Evolutionary conservation across 2,797 vertebrate species (phyloP).

Genomic region (Gorsachius magnificus): DNA sequence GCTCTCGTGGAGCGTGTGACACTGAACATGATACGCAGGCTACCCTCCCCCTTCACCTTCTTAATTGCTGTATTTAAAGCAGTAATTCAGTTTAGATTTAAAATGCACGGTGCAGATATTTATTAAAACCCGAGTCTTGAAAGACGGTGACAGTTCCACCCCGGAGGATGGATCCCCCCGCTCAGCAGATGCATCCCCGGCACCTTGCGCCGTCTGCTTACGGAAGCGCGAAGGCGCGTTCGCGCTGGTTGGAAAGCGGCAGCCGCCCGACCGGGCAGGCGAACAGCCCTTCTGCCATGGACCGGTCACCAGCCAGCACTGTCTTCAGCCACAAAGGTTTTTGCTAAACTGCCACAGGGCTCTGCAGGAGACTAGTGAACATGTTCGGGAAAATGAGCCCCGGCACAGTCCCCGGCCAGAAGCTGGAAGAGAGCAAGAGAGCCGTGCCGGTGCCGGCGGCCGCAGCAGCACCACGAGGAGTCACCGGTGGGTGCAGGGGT

Average conservation of each 20-base stretch:
- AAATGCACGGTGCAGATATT: neutral
- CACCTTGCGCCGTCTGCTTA: neutral
- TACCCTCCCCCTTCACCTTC: neutral
- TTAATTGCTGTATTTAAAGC: neutral
- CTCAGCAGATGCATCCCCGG: neutral
- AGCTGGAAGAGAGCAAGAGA: neutral
- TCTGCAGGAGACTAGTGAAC: neutral
- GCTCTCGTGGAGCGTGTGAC: neutral
- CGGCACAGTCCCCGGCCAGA: neutral
- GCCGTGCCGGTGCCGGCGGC: rapidly evolving
- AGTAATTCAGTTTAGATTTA: neutral
- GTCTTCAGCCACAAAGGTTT: neutral
- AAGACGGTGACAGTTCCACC: neutral
- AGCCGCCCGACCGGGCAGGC: neutral
- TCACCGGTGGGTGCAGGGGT: neutral
- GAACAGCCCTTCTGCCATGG: neutral
- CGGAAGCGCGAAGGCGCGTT: neutral
- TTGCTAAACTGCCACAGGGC: neutral
- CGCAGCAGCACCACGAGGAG: neutral
- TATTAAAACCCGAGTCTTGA: neutral
- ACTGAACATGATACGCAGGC: rapidly evolving
- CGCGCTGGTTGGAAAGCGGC: neutral
- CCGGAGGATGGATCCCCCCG: neutral
- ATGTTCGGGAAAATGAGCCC: neutral
- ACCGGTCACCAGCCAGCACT: neutral